Conservation (phyloP, 2,113 vertebrate species). For the Euleptes europaea region DNA sequence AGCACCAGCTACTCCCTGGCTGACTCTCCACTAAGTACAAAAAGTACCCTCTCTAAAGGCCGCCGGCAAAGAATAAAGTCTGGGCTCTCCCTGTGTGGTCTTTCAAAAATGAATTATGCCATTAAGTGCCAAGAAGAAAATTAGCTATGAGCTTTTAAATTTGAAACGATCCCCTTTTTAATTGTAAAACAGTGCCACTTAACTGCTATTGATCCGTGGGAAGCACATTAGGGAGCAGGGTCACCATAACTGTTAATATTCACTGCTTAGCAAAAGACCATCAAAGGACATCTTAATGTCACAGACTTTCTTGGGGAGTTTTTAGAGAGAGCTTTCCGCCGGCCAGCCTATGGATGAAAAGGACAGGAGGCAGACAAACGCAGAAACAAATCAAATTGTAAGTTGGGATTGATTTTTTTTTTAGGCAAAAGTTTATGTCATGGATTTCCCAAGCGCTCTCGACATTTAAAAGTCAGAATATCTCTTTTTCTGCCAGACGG, state of each 20-base stretch:
- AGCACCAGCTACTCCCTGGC: neutral
- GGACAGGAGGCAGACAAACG: slow-evolving; percentile 92
- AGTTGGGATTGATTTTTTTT: slow-evolving; percentile 88
- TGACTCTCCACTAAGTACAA: slow-evolving; percentile 44
- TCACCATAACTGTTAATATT: slow-evolving; percentile 98
- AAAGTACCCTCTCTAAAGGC: slow-evolving; percentile 51
- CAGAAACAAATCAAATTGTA: slow-evolving; percentile 96
- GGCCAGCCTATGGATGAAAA: slow-evolving; percentile 96
- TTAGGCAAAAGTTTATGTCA: slow-evolving; percentile 84
- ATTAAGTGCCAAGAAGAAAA: slow-evolving; percentile 84
- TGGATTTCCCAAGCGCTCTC: slow-evolving; percentile 84
- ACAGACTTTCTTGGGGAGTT: slow-evolving; percentile 97
- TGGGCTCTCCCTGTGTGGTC: slow-evolving; percentile 74
- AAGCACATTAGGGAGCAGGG: slow-evolving; percentile 97
- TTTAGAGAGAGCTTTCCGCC: slow-evolving; percentile 88
- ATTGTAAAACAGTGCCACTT: slow-evolving; percentile 99
- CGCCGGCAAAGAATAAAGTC: slow-evolving; percentile 59
- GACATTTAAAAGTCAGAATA: slow-evolving; percentile 87
- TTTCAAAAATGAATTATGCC: slow-evolving; percentile 82
- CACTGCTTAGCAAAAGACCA: slow-evolving; percentile 97
- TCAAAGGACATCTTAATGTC: slow-evolving; percentile 99
- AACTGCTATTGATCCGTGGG: slow-evolving; percentile 96
- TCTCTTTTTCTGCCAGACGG: slow-evolving; percentile 69
- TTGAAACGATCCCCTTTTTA: slow-evolving; percentile 89
- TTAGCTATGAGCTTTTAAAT: slow-evolving; percentile 85